These are phyloP conservation scores for Cactoblastis cactorum DNA, from an alignment of 2,888 invertebrate genomes.

Conservation along the genomic window DNA sequence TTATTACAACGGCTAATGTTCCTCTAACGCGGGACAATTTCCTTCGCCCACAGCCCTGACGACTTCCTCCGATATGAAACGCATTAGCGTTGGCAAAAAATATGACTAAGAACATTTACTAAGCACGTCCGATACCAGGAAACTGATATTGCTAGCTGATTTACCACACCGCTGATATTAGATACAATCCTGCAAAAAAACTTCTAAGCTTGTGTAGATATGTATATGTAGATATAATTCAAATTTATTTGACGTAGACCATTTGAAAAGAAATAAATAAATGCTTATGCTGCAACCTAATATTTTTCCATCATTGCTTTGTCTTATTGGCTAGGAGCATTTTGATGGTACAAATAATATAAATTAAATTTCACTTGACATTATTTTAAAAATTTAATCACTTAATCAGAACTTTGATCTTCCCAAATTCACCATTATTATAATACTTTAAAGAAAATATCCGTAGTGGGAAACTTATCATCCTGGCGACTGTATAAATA, in stretches of 20 bases:
- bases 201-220: neutral
- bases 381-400: no score
- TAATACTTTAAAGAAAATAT: no score
- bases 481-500: neutral
- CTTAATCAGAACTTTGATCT: no score
- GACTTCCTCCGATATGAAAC: slow-evolving; percentile 51
- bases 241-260: neutral
- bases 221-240: neutral
- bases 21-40: slow-evolving; percentile 62
- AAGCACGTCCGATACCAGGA: slow-evolving; percentile 6
- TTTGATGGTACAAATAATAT: no score
- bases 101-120: slow-evolving; percentile 11
- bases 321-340: no score
- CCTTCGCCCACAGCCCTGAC: slow-evolving; percentile 44
- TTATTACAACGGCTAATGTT: slow-evolving; percentile 43
- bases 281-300: no score
- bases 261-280: neutral
- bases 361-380: no score
- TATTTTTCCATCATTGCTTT: no score
- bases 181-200: neutral
- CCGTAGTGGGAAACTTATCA: no score
- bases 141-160: slow-evolving; percentile 12
- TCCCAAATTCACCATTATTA: no score
- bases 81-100: slow-evolving; percentile 50
- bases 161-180: slow-evolving; percentile 9